Percentiles rank a stretch among this genome's conserved stretches.
phyloP scores from a whole-genome alignment of 2,888 invertebrate genomes.

The Magallana nippona region DNA sequence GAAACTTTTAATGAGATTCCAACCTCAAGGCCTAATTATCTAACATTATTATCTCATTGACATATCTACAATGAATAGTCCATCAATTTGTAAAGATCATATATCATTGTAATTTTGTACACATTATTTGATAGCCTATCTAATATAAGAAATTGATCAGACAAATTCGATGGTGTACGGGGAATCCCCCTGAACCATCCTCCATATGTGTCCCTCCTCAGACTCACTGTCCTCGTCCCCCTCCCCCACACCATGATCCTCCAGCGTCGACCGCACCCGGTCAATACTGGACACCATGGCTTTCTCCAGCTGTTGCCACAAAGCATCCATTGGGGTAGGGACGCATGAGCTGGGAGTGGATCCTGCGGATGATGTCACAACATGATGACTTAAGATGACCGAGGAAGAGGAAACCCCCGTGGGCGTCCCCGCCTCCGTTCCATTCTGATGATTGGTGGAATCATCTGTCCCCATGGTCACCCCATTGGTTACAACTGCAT shows the following conservation, averaged over 20 bases:
- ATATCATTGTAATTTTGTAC: neutral
- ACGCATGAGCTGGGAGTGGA: slow-evolving; percentile 47
- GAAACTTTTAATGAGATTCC: slow-evolving; percentile 35
- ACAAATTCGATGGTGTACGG: slow-evolving; percentile 69
- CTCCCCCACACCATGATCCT: slow-evolving; percentile 70
- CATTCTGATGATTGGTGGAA: slow-evolving; percentile 46
- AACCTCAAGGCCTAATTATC: neutral
- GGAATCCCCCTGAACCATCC: slow-evolving; percentile 69
- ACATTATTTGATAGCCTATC: neutral
- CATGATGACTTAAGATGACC: slow-evolving; percentile 25
- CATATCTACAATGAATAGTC: neutral
- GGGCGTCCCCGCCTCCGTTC: neutral
- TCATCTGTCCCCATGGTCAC: slow-evolving; percentile 56
- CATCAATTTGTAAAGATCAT: too few relatives aligned
- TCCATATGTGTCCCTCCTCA: slow-evolving; percentile 72
- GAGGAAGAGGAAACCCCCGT: neutral
- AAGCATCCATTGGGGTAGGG: slow-evolving; percentile 52
- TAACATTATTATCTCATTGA: neutral
- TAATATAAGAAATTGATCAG: slow-evolving; percentile 39
- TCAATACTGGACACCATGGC: slow-evolving; percentile 63
- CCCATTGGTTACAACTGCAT: slow-evolving; percentile 52
- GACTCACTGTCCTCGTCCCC: slow-evolving; percentile 68
- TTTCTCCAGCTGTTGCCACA: slow-evolving; percentile 68
- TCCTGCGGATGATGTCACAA: slow-evolving; percentile 33
- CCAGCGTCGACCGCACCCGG: slow-evolving; percentile 60